phyloP scores from a whole-genome alignment of 2,888 invertebrate species.

The Mactromeris polynyma region DNA sequence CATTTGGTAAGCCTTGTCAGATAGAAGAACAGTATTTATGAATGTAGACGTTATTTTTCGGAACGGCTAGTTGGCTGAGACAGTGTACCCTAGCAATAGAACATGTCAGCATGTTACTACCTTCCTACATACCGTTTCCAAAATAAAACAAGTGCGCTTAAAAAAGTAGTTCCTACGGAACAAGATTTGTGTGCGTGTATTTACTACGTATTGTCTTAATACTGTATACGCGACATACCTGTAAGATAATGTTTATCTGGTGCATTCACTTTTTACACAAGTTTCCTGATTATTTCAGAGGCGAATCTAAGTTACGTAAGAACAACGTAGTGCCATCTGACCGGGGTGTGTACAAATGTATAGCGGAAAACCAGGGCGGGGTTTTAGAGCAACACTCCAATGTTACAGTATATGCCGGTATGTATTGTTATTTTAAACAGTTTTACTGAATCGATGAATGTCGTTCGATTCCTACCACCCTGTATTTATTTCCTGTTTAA shows the following conservation, averaged over 20 bases:
- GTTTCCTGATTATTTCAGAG: conserved; percentile 34
- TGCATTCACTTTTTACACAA: background rate
- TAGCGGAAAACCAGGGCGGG: conserved; percentile 50
- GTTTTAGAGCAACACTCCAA: conserved; percentile 51
- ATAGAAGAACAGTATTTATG: background rate
- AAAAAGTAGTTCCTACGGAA: too few species aligned
- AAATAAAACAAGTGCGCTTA: too few species aligned
- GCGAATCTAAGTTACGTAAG: conserved; percentile 55
- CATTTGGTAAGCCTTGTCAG: background rate
- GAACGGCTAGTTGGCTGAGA: too few species aligned
- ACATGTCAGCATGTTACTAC: too few species aligned
- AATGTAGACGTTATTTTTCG: background rate
- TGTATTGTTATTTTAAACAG: conserved; percentile 13
- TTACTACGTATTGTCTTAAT: background rate
- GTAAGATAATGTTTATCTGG: background rate
- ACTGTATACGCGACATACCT: background rate
- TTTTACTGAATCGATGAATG: too few species aligned
- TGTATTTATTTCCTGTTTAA: too few species aligned
- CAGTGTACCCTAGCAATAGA: too few species aligned
- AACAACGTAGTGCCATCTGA: conserved; percentile 44
- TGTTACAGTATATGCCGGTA: conserved; percentile 58
- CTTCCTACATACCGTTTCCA: too few species aligned
- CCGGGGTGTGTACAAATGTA: conserved; percentile 56
- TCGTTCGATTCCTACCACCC: too few species aligned
- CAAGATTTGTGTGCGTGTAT: too few species aligned